phyloP scores from a whole-genome alignment of 2,797 vertebrate species.

The Myiothlypis chrysogaster region DNA sequence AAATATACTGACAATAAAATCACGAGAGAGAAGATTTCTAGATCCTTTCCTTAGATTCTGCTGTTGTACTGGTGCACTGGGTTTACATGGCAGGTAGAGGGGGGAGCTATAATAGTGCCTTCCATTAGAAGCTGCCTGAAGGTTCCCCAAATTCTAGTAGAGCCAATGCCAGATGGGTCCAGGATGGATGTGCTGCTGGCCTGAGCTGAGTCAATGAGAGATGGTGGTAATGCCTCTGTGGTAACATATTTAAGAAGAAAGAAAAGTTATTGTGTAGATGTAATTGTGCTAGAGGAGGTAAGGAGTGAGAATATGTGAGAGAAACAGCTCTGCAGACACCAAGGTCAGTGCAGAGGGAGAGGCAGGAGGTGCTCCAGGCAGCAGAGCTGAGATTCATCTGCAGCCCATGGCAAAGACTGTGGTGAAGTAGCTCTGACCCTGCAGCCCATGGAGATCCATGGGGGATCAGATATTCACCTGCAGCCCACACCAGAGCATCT shows the following conservation, averaged over 20 bases:
- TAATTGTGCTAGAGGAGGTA: neutral
- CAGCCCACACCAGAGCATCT: neutral
- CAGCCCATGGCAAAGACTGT: accelerated
- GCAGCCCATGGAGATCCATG: neutral
- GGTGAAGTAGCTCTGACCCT: neutral
- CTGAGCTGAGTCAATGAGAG: neutral
- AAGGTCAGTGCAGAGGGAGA: neutral
- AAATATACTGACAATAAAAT: neutral
- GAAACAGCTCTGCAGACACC: neutral
- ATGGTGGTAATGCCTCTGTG: neutral
- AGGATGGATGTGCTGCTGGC: neutral
- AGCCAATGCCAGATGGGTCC: neutral
- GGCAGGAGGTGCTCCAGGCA: neutral
- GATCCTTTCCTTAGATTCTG: neutral
- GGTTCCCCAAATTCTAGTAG: neutral
- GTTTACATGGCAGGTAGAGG: neutral
- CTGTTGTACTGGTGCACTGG: neutral
- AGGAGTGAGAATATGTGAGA: neutral
- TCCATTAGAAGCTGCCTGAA: neutral
- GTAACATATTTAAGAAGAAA: neutral
- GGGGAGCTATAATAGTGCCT: neutral
- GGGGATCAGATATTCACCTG: neutral
- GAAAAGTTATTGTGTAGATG: neutral
- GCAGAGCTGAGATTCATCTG: neutral
- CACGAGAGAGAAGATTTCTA: neutral